Conservation (phyloP, 2,113 vertebrate genomes). For the Theristicus caerulescens region DNA sequence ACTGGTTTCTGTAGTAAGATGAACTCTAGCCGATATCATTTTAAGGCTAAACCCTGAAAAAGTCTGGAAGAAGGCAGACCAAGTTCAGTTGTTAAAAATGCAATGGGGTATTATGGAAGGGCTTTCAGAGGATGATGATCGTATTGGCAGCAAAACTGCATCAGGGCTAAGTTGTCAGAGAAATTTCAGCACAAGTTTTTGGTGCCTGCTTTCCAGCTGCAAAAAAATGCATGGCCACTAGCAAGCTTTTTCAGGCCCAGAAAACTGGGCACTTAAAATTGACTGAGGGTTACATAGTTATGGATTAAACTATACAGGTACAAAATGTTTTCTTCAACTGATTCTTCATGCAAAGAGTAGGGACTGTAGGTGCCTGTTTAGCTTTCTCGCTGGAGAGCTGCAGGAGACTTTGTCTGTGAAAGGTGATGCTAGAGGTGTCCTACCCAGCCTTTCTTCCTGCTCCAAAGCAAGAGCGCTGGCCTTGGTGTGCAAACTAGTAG, state of each 20-base stretch:
- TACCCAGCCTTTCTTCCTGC: background rate
- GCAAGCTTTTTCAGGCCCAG: background rate
- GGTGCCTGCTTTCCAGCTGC: background rate
- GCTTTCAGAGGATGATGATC: background rate
- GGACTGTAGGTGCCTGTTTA: rapidly evolving
- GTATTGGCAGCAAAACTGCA: background rate
- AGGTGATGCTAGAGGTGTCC: rapidly evolving
- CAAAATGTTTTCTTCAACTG: background rate
- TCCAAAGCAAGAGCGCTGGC: background rate
- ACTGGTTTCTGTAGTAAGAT: background rate
- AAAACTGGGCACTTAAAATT: background rate
- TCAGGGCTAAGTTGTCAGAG: background rate
- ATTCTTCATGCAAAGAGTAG: background rate
- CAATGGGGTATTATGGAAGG: background rate
- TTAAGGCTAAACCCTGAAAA: background rate
- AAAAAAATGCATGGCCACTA: background rate
- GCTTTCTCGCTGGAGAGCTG: rapidly evolving
- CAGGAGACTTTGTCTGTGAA: background rate
- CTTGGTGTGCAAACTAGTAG: rapidly evolving
- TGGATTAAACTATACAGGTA: background rate
- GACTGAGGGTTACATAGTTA: background rate
- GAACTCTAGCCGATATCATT: background rate
- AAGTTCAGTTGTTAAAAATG: background rate
- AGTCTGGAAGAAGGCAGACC: background rate
- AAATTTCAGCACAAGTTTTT: background rate